Evolutionary conservation across 2,797 vertebrate species (phyloP).

Genomic region (Rhabdophis nuchalis): DNA sequence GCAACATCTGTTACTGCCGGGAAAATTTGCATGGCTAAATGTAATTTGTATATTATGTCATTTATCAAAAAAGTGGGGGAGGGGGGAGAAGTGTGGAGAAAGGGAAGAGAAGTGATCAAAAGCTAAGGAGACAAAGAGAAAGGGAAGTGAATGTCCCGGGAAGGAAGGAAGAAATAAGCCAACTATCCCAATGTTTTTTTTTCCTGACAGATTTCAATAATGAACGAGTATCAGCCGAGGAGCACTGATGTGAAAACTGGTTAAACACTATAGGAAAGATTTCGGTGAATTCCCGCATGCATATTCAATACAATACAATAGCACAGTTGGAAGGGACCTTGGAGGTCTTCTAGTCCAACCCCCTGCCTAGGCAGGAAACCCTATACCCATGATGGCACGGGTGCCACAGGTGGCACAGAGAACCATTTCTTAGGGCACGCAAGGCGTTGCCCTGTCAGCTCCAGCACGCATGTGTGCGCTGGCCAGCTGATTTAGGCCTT

Average conservation of each 20-base stretch:
- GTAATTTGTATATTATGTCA: constrained; percentile 54
- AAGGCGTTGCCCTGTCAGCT: too few species aligned
- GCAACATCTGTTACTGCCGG: constrained; percentile 62
- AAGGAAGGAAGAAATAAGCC: constrained; percentile 16
- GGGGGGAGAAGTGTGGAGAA: neutral
- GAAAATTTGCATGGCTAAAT: constrained; percentile 61
- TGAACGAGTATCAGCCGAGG: neutral
- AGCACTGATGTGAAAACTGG: neutral
- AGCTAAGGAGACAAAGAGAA: constrained; percentile 18
- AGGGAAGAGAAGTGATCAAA: neutral
- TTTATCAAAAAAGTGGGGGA: constrained; percentile 48
- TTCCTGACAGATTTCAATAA: neutral
- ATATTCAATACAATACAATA: neutral
- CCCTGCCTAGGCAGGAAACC: too few species aligned
- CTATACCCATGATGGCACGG: too few species aligned
- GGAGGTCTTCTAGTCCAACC: too few species aligned
- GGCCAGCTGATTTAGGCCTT: too few species aligned
- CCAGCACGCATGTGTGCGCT: too few species aligned
- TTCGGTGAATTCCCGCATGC: neutral
- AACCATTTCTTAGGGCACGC: too few species aligned
- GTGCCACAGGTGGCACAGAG: too few species aligned
- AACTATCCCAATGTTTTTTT: neutral
- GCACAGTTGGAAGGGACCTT: too few species aligned
- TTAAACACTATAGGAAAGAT: neutral
- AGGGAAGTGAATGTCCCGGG: constrained; percentile 16